These are phyloP conservation scores for Andrena marginata DNA, from an alignment of 2,888 invertebrate genomes.

Conservation along the genomic window DNA sequence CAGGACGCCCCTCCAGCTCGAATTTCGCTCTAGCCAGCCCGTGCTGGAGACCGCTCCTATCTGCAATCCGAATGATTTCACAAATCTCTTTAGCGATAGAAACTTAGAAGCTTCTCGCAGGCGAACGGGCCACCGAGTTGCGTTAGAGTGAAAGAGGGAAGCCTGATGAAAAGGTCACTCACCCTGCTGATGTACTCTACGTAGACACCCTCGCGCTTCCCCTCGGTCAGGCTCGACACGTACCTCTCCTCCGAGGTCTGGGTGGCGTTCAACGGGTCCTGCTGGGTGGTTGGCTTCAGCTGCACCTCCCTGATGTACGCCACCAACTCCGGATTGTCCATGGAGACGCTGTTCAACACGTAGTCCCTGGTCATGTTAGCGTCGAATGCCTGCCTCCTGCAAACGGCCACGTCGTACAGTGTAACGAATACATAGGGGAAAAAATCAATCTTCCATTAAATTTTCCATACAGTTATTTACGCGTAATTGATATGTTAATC, in stretches of 20 bases:
- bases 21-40: conserved; percentile 89
- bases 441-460: no score
- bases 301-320: conserved; percentile 91
- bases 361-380: conserved; percentile 93
- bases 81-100: not conserved
- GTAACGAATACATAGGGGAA: no score
- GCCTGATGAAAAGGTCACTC: conserved; percentile 28
- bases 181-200: conserved; percentile 83
- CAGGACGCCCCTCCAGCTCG: conserved; percentile 91
- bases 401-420: conserved; percentile 58
- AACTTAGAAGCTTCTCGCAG: not conserved
- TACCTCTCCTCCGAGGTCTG: conserved; percentile 86
- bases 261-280: conserved; percentile 81
- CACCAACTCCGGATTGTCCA: conserved; percentile 91
- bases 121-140: not conserved
- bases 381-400: conserved; percentile 89
- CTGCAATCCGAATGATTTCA: conserved; percentile 82
- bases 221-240: conserved; percentile 85
- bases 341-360: conserved; percentile 90
- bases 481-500: no score
- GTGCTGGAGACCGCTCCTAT: conserved; percentile 91
- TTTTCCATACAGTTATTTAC: no score
- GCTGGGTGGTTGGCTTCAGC: conserved; percentile 85
- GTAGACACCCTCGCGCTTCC: conserved; percentile 82
- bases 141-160: not conserved